Percentiles rank a stretch among this genome's conserved stretches.
phyloP scores from a whole-genome alignment of 2,888 invertebrate species.

The Limnephilus marmoratus region DNA sequence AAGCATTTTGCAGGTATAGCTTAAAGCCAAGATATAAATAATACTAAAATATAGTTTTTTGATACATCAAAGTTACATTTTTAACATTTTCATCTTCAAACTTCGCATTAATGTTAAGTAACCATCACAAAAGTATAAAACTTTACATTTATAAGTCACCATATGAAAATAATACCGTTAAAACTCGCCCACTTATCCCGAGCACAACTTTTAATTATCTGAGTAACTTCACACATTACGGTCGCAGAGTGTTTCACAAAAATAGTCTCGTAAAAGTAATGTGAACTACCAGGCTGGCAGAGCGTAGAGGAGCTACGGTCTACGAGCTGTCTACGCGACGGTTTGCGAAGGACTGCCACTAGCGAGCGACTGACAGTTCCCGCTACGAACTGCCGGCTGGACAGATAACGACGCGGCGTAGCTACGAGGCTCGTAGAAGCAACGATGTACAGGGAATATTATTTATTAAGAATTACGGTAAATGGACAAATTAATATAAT shows the following conservation, averaged over 20 bases:
- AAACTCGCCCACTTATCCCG: background rate
- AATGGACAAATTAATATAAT: background rate
- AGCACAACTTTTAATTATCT: constrained; percentile 9
- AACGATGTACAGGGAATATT: background rate
- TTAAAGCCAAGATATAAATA: background rate
- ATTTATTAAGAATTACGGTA: background rate
- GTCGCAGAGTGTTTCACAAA: background rate
- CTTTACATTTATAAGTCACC: background rate
- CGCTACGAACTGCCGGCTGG: background rate
- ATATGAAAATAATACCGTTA: background rate
- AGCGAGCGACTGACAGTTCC: background rate
- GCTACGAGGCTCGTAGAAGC: background rate
- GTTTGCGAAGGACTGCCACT: constrained; percentile 4
- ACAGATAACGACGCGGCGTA: background rate
- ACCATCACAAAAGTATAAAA: background rate
- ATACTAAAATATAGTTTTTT: background rate
- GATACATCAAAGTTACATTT: background rate
- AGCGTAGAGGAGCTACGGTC: background rate
- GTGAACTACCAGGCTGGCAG: background rate
- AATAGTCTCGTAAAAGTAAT: background rate
- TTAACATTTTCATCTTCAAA: background rate
- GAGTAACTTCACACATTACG: background rate
- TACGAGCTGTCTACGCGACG: constrained; percentile 27
- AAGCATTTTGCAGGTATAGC: background rate
- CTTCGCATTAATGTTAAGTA: background rate